Evolutionary conservation across 2,113 vertebrate species (phyloP), one percentile per base, ranked within the genome.

Genomic region (Protomyctophum bolini): DNA sequence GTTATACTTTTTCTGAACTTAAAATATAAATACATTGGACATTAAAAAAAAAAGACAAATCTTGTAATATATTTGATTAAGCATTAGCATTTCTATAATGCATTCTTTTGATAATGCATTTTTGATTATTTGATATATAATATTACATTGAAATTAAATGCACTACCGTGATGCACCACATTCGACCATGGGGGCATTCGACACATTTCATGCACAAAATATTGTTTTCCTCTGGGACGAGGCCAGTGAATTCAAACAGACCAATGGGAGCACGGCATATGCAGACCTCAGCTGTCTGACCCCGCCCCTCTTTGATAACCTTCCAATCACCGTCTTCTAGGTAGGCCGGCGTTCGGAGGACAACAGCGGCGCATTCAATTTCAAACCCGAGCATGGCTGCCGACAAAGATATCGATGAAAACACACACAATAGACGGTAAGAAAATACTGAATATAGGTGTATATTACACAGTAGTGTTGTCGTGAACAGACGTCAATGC

Each of bases 371-470:
- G 85, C 79, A 91, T 94, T 94, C 92, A 91, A 94, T 93, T 94
- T 94, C 92, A 91, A 94, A 94, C 85, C 85, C 0, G 81, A 91
- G 86, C 63, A 93, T 93, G 93, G 92, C 93, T 66, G 86, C 91
- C 6, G 89, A 84, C 49, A 88, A 83, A 63, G 90, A 91, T 51
- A 80, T 67, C 6, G 86, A 90, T n/a, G 90, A 88, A 86, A 88
- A 87, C 75, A 82, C 83, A 4, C 77, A 80, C 33, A 91, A 81
- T 28, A 84, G 62, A 83, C 89, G 92, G 92, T 93, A 88, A 82
- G n/a, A 55, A 48, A 5, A 0, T 46, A 21, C 0, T 1, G 0
- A 33, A 0, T 7, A 6, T 7, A 3, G 0, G 8, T 14, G 15
- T 1, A 2, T 10, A 2, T 11, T 59, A 15, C 6, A 55, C 28